Evolutionary conservation across 1,140 invertebrate genomes (phyloP), one percentile per base, ranked within the genome.

Genomic region (Yoshiicerus persimilis): DNA sequence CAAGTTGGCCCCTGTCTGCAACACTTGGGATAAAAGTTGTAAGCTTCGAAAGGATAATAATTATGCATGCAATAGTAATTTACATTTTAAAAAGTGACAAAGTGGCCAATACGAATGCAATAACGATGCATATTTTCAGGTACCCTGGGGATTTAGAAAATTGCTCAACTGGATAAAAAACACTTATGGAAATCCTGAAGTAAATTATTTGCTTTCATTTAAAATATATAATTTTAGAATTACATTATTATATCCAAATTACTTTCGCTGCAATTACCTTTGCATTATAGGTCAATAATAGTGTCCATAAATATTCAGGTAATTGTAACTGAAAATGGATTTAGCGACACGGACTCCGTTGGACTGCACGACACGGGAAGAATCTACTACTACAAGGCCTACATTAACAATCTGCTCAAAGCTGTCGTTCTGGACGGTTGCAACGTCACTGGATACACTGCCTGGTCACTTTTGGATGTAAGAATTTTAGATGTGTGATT

Each of bases 1-100:
- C 38, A 13, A 75, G 32, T 1, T 88, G 88, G 88, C 85, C 84
- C 3, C 10, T 16, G 8, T 56, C 85, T 16, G 88, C 84, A 16
- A 83, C 85, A 1, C 6, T 39, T 0, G 86, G 88, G 88, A 30
- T 88, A 5, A 85, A 85, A 36, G 39, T 77, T 62, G 41, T 47
- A 47, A 47, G 41, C 16, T 5, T 41, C 8, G n/a, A n/a, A n/a
- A n/a, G n/a, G n/a, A n/a, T n/a, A n/a, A n/a, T n/a, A n/a, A n/a
- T n/a, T n/a, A n/a, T n/a, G n/a, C n/a, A n/a, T n/a, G n/a, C n/a
- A n/a, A n/a, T n/a, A n/a, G n/a, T n/a, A n/a, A n/a, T n/a, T n/a
- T n/a, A n/a, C n/a, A n/a, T n/a, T n/a, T n/a, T n/a, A n/a, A n/a
- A n/a, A n/a, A n/a, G n/a, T n/a, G n/a, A n/a, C n/a, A n/a, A n/a